Evolutionary conservation across 2,113 vertebrate genomes (phyloP).

Genomic region (Nansenia antarctica): DNA sequence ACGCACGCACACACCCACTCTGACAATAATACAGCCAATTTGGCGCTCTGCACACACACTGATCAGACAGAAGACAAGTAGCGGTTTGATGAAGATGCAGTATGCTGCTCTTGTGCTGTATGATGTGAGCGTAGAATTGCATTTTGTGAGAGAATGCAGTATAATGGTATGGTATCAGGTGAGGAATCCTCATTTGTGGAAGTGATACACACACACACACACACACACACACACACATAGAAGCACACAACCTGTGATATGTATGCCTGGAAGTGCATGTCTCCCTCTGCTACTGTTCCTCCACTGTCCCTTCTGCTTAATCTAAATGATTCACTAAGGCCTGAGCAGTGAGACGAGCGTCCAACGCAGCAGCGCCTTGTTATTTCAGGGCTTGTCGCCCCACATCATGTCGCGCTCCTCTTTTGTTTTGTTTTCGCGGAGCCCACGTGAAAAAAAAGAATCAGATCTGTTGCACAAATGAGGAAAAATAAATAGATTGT

Average conservation of each 20-base stretch:
- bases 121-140: neutral
- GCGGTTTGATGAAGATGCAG: neutral
- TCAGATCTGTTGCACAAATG: conserved; percentile 34
- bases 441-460: conserved; percentile 18
- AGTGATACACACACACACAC: no score
- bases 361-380: conserved; percentile 1
- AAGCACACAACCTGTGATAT: no score
- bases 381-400: conserved; percentile 24
- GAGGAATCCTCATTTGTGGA: no score
- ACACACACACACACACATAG: no score
- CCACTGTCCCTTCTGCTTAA: conserved; percentile 8
- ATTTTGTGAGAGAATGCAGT: no score
- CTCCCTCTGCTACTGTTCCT: neutral
- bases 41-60: neutral
- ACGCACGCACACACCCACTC: no score
- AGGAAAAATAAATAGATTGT: conserved; percentile 46
- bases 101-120: neutral
- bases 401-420: neutral
- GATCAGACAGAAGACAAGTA: neutral
- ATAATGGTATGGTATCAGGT: no score
- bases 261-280: no score
- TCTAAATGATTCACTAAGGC: conserved; percentile 23
- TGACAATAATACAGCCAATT: no score
- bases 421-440: conserved; percentile 34
- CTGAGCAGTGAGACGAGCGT: neutral